A percentile compares a stretch with the other conserved stretches of the same genome.
phyloP scores from a whole-genome alignment of 2,113 vertebrate species.

The Platichthys stellatus region DNA sequence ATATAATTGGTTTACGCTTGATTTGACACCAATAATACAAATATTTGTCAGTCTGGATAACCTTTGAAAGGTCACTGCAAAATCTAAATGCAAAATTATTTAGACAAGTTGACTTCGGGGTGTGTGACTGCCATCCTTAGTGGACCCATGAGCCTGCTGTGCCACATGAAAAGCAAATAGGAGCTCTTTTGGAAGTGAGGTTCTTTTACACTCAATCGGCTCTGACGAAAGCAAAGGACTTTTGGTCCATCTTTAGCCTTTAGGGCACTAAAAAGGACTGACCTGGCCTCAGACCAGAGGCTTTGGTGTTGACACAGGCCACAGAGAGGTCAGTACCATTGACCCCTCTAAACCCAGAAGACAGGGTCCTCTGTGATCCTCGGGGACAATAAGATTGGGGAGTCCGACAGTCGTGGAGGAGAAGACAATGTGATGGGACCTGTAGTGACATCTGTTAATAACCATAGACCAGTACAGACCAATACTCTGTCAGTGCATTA shows the following conservation, averaged over 20 bases:
- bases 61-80: constrained; percentile 32
- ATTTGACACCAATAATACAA: constrained; percentile 5
- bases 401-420: constrained; percentile 23
- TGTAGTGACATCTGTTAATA: constrained; percentile 5
- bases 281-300: constrained; percentile 53
- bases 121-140: constrained; percentile 31
- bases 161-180: constrained; percentile 48
- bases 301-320: constrained; percentile 73
- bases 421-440: constrained; percentile 1
- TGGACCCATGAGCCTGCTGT: constrained; percentile 40
- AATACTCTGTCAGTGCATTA: neutral
- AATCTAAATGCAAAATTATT: constrained; percentile 39
- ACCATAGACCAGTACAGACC: constrained; percentile 1
- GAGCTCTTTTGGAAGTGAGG: constrained; percentile 49
- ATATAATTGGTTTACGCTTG: neutral
- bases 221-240: constrained; percentile 54
- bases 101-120: constrained; percentile 48
- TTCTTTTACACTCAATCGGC: constrained; percentile 50
- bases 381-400: constrained; percentile 35
- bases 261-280: constrained; percentile 53
- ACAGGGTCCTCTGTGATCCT: constrained; percentile 56
- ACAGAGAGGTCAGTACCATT: constrained; percentile 63
- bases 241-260: constrained; percentile 58
- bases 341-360: constrained; percentile 46
- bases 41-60: constrained; percentile 1